These are phyloP conservation scores for Agrotis exclamationis DNA, from an alignment of 2,888 invertebrate species.

Conservation along the genomic window DNA sequence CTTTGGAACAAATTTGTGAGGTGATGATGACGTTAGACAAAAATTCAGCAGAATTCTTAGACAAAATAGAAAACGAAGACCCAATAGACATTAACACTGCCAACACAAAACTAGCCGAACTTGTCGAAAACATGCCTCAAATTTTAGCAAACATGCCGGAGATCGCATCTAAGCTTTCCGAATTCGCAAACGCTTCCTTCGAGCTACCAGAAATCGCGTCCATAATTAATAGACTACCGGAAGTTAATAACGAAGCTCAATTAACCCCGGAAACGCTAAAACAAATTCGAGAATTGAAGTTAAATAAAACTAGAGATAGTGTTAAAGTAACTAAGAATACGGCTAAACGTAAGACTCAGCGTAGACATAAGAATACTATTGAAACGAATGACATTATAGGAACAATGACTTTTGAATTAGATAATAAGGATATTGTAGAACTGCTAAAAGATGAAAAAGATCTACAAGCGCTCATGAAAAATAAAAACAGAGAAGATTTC, in stretches of 20 bases:
- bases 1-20: slow-evolving; percentile 85
- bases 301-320: slow-evolving; percentile 82
- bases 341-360: slow-evolving; percentile 83
- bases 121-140: slow-evolving; percentile 87
- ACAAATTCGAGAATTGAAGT: slow-evolving; percentile 86
- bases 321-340: slow-evolving; percentile 88
- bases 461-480: slow-evolving; percentile 77
- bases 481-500: slow-evolving; percentile 81
- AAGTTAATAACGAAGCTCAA: slow-evolving; percentile 83
- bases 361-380: slow-evolving; percentile 78
- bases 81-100: slow-evolving; percentile 75
- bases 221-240: slow-evolving; percentile 84
- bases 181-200: slow-evolving; percentile 83
- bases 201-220: slow-evolving; percentile 87
- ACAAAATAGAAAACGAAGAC: slow-evolving; percentile 80
- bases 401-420: slow-evolving; percentile 83
- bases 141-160: slow-evolving; percentile 88
- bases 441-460: slow-evolving; percentile 82
- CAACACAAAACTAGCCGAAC: slow-evolving; percentile 80
- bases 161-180: slow-evolving; percentile 82
- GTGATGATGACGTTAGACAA: slow-evolving; percentile 86
- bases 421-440: slow-evolving; percentile 81
- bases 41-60: slow-evolving; percentile 82
- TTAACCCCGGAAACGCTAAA: slow-evolving; percentile 87
- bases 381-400: slow-evolving; percentile 76